These are phyloP conservation scores for Poecilia velifera DNA, from an alignment of 2,797 vertebrate species.

Conservation along the genomic window DNA sequence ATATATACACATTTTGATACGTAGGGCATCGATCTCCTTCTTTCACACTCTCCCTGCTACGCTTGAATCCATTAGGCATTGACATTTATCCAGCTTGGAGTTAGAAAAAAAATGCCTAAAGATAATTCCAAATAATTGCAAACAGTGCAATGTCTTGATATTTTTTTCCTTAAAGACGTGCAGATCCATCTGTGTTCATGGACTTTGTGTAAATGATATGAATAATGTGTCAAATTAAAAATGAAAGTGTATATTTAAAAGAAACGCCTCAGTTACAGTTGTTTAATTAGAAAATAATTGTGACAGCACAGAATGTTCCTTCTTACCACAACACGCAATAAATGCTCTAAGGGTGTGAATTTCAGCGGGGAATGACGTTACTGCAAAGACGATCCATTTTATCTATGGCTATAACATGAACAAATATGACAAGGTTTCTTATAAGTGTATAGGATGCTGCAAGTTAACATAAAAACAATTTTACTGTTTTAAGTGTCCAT, in stretches of 20 bases:
- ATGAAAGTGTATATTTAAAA: not conserved
- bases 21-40: too few species aligned
- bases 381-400: not conserved
- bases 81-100: too few species aligned
- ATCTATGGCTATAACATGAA: not conserved
- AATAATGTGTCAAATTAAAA: not conserved
- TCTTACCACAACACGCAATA: not conserved
- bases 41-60: too few species aligned
- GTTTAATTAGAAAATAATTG: not conserved
- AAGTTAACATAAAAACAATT: not conserved
- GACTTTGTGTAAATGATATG: not conserved
- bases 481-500: not conserved
- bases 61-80: too few species aligned
- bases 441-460: not conserved
- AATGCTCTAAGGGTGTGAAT: not conserved
- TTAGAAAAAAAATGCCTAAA: too few species aligned
- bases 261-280: not conserved
- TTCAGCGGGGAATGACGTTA: not conserved
- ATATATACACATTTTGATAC: too few species aligned
- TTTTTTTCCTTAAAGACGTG: not conserved
- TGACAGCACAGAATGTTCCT: not conserved
- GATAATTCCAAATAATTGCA: too few species aligned
- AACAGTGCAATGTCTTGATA: not conserved
- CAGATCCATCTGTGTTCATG: not conserved
- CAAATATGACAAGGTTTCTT: not conserved